phyloP scores from a whole-genome alignment of 2,113 vertebrate species.

The Gnathonemus echidnorhynchus region DNA sequence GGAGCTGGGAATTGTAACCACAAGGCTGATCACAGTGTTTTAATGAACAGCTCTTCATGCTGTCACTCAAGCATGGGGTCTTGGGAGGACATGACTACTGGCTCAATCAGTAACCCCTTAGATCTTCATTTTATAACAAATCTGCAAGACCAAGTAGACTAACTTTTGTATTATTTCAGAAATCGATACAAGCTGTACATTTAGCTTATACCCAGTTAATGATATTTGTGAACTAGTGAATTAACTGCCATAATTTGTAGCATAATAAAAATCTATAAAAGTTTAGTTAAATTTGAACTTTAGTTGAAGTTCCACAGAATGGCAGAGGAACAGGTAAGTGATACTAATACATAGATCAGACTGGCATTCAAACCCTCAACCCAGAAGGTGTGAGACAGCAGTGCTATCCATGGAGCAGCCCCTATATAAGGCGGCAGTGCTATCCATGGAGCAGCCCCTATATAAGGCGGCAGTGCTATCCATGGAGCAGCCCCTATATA shows the following conservation, averaged over 20 bases:
- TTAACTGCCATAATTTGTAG: neutral
- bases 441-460: neutral
- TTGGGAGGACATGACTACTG: slow-evolving; percentile 20
- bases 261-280: neutral
- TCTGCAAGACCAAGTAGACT: neutral
- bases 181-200: neutral
- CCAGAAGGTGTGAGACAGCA: neutral
- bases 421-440: neutral
- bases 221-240: neutral
- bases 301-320: neutral
- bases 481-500: too few relatives aligned
- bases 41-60: slow-evolving; percentile 37
- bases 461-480: too few relatives aligned
- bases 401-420: neutral
- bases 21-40: slow-evolving; percentile 34
- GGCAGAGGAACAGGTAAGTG: neutral
- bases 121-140: slow-evolving; percentile 9
- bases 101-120: neutral
- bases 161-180: neutral
- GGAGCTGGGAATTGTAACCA: slow-evolving; percentile 46
- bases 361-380: neutral
- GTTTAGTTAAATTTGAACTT: neutral
- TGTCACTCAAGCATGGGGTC: slow-evolving; percentile 31
- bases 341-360: neutral
- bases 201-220: neutral